Evolutionary conservation across 2,113 vertebrate genomes (phyloP), one percentile per base, ranked within the genome.

Genomic region (Falco punctatus): DNA sequence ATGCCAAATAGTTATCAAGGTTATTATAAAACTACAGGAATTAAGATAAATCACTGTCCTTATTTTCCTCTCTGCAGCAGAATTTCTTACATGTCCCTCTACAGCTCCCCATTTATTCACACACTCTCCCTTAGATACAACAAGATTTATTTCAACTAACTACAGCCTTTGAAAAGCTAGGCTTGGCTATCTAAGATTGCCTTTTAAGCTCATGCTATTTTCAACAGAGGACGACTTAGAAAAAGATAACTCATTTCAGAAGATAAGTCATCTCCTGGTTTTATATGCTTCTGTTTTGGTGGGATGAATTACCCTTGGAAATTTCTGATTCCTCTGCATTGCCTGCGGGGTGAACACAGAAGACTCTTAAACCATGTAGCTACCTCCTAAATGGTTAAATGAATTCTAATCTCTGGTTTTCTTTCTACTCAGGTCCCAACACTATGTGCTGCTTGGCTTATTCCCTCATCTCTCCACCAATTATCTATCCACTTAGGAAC

Each of bases 11-110:
- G 90, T 72, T 89, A 94, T 51, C 81, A 89, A 91, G 81, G 70
- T 94, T 86, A 87, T 92, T 91, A 52, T 44, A 88, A 88, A 94
- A 85, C 66, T 77, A 69, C 58, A 58, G 70, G 54, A 94, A 95
- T 90, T 87, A 91, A 80, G 51, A 46, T 92, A 97, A 91, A 94
- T 64, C 32, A 38, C 28, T 57, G 17, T 11, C 70, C 48, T 83
- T 38, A 0, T 97, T 96, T 94, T 91, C n/a, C 14, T 70, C 62
- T 87, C 78, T 70, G 62, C 49, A 67, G 48, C 35, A 79, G 10
- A 91, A 92, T 88, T 92, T 92, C 58, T 85, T 88, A 82, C 54
- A 32, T 84, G 30, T 77, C 58, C n/a, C 21, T 82, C 66, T 83
- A 3, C 23, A 58, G 13, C 26, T 86, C 42, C 46, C 67, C 32